A percentile compares a stretch with the other conserved stretches of the same genome.
Conservation (phyloP, 2,113 vertebrate genomes). For the Pygoscelis antarcticus region DNA sequence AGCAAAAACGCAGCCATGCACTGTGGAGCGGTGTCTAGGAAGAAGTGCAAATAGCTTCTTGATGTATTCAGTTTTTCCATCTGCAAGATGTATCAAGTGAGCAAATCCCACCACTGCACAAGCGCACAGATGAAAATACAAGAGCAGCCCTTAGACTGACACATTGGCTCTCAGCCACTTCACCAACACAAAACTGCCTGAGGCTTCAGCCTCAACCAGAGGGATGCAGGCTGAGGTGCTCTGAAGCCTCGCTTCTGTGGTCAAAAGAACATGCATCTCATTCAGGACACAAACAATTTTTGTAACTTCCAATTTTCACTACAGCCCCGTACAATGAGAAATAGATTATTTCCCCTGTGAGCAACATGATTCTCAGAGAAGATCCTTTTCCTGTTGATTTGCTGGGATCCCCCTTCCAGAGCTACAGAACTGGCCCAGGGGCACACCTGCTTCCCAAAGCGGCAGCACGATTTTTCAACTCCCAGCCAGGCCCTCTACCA, state of each 20-base stretch:
- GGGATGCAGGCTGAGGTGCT: background rate
- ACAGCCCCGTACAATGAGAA: background rate
- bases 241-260: background rate
- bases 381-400: background rate
- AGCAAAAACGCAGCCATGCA: background rate
- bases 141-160: background rate
- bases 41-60: background rate
- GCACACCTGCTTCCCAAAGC: background rate
- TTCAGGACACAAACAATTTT: background rate
- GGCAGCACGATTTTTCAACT: background rate
- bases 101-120: background rate
- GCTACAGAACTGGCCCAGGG: background rate
- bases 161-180: background rate
- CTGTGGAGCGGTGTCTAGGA: fast-evolving
- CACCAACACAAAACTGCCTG: background rate
- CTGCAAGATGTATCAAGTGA: background rate
- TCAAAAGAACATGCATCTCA: fast-evolving
- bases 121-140: background rate
- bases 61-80: background rate
- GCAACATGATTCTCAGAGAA: background rate
- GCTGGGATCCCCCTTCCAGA: background rate
- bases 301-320: background rate
- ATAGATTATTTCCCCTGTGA: background rate
- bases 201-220: background rate
- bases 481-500: background rate